Percentiles rank a stretch among this genome's conserved stretches.
Evolutionary conservation across 1,140 invertebrate genomes (phyloP).

Genomic region (Diprion similis): DNA sequence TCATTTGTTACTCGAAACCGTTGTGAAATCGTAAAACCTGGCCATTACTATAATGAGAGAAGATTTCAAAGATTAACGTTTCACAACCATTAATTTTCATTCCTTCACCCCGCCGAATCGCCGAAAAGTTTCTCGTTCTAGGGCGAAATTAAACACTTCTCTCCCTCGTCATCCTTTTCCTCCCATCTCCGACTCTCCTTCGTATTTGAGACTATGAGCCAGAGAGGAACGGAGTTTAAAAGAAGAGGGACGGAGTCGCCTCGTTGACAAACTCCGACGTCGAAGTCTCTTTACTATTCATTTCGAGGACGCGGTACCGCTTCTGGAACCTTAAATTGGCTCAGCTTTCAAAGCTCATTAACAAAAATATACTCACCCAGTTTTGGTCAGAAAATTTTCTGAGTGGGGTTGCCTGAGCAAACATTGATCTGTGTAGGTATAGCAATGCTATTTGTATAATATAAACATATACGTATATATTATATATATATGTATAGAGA

Average conservation of each 20-base stretch:
- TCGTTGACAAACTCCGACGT: neutral
- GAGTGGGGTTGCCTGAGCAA: too few species aligned
- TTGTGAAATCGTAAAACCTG: neutral
- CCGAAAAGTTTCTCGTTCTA: conserved; percentile 9
- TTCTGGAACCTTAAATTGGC: neutral
- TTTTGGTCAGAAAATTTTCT: too few species aligned
- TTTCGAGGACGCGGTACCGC: neutral
- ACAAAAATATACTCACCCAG: neutral
- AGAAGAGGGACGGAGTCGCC: neutral
- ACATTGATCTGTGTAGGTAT: too few species aligned
- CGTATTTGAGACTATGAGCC: neutral
- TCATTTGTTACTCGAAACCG: neutral
- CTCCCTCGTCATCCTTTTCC: neutral
- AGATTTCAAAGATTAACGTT: conserved; percentile 9
- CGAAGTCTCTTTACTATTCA: conserved; percentile 1
- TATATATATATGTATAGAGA: too few species aligned
- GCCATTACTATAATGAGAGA: conserved; percentile 14
- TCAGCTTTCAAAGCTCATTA: neutral
- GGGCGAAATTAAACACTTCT: neutral
- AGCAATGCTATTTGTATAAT: too few species aligned
- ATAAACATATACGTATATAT: too few species aligned
- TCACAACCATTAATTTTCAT: conserved; percentile 12
- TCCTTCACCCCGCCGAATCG: conserved; percentile 1
- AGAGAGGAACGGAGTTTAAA: neutral
- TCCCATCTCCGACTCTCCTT: neutral